Evolutionary conservation across 2,888 invertebrate genomes (phyloP).

Genomic region (Petrolisthes manimaculis): DNA sequence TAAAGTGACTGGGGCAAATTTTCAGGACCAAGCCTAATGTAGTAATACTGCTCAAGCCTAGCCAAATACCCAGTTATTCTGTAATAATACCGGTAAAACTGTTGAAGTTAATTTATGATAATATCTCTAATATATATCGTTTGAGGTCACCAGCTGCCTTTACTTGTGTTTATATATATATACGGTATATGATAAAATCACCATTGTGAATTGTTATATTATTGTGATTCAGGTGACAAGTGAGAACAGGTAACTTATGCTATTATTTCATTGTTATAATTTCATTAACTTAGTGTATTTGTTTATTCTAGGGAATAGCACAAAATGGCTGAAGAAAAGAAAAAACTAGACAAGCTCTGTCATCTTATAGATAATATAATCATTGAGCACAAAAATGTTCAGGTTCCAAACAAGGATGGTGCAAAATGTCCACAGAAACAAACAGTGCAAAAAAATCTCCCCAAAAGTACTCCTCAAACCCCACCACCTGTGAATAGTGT

Average conservation of each 20-base stretch:
- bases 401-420: neutral
- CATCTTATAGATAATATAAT: slow-evolving; percentile 40
- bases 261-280: too few relatives aligned
- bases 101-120: neutral
- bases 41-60: too few relatives aligned
- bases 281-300: too few relatives aligned
- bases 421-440: neutral
- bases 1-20: too few relatives aligned
- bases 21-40: too few relatives aligned
- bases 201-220: too few relatives aligned
- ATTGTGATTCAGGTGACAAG: too few relatives aligned
- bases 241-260: too few relatives aligned
- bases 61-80: neutral
- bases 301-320: neutral
- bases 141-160: neutral
- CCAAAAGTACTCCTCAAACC: neutral
- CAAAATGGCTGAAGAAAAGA: slow-evolving; percentile 32
- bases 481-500: neutral
- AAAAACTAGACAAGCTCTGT: slow-evolving; percentile 43
- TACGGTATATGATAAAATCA: too few relatives aligned
- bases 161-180: too few relatives aligned
- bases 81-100: neutral
- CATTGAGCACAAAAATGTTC: slow-evolving; percentile 27
- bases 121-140: neutral
- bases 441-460: neutral